A percentile compares a stretch with the other conserved stretches of the same genome.
phyloP scores from a whole-genome alignment of 2,797 vertebrate species.

The Octomys mimax region DNA sequence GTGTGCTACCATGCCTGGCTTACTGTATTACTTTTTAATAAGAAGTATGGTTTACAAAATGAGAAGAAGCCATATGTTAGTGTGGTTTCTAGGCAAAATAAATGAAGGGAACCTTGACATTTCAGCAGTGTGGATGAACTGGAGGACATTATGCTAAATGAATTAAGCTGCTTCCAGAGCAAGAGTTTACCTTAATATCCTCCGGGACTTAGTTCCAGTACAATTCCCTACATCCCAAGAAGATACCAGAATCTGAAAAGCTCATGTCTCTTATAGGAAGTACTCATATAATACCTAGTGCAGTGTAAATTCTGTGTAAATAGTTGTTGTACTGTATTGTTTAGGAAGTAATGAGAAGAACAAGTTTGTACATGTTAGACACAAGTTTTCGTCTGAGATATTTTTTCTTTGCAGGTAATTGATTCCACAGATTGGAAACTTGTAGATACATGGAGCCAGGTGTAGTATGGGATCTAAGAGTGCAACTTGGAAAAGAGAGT shows the following conservation, averaged over 20 bases:
- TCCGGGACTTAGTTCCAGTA: neutral
- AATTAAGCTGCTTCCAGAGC: neutral
- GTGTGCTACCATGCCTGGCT: too few species aligned
- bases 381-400: neutral
- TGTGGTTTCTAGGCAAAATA: constrained; percentile 44
- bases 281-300: neutral
- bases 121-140: neutral
- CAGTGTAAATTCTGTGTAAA: neutral
- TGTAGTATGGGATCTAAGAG: neutral
- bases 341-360: neutral
- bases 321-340: neutral
- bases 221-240: neutral
- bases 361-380: neutral
- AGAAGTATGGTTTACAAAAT: neutral
- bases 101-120: neutral
- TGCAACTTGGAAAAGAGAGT: neutral
- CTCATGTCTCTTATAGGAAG: neutral
- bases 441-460: neutral
- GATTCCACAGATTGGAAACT: neutral
- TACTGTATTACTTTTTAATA: constrained; percentile 53
- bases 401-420: neutral
- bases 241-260: neutral
- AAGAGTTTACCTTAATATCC: neutral
- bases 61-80: constrained; percentile 55
- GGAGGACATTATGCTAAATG: neutral